Evolutionary conservation across 2,797 vertebrate genomes (phyloP), one percentile per base, ranked within the genome.

Genomic region (Sebastes vulpes): DNA sequence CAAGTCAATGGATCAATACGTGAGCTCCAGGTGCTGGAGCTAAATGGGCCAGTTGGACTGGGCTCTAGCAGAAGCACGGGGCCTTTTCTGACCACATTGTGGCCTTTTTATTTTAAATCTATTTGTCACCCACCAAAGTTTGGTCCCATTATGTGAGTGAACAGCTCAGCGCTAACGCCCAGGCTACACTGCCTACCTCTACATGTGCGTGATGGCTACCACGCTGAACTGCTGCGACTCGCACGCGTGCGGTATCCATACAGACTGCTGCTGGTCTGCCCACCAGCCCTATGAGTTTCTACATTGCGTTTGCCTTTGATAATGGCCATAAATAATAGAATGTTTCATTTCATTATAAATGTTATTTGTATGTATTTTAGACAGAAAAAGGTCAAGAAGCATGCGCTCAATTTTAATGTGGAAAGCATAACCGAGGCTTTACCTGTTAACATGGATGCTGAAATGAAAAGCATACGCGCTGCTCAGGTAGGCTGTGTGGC

Each of bases 1-100:
- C 86, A 79, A 91, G 90, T 94, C 93, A 89, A 94, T 88, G 92
- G 91, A 95, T 95, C 94, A 91, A 95, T 94, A 93, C 76, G 83
- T 92, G 77, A 89, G 94, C 88, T 90, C 78, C 92, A 93, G 94
- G 93, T 95, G 91, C 81, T 73, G 81, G 54, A 89, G 77, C 73
- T 79, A 91, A 93, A 92, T 86, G 75, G 85, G 76, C 74, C 77
- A 81, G 85, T 77, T 84, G 73, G 87, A 91, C 81, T 21, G 70
- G 85, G 58, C 77, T 77, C 5, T 25, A 65, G 72, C 72, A 67
- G 70, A 75, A 46, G 70, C 46, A 90, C 42, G 12, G 58, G 29
- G 72, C 58, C 23, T 80, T 83, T 77, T 83, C 53, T 77, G 60
- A 61, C 57, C 61, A 78, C 21, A 72, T 59, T 82, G 38, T 77